Base-by-base conservation (phyloP, 2,113 vertebrate species). In the Amphiprion percula region DNA sequence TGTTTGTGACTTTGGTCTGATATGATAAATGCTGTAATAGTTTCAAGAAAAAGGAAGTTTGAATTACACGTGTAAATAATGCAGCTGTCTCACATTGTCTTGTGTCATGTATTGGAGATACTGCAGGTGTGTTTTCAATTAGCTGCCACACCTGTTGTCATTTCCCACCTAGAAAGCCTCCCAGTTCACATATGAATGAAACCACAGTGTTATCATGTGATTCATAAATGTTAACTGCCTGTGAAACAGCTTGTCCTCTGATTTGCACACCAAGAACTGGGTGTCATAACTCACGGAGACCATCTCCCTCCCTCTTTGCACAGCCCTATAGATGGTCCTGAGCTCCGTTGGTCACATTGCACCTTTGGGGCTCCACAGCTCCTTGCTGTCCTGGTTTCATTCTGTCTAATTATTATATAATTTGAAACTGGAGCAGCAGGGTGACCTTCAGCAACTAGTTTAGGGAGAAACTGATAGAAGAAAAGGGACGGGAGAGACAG, bases 361-460 rank as follows among this genome's bases (percentile, higher is more conserved):
- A 77, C 70, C 63, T 41, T 62, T 46, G 80, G 87, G 79, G 83
- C 81, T 77, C 83, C 74, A 61, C 71, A 75, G 80, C 78, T 84
- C 79, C 81, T 80, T 58, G 0, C 74, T 82, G 92, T 92, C 91
- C 93, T 92, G 87, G 90, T 93, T 93, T 90, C 87, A 92, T 91
- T 92, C 89, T 88, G 83, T 90, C 88, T 30, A 88, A 90, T 84
- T 75, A 91, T 93, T 89, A 81, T 91, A 74, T 90, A 41, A 93
- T 90, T 85, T 83, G 4, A 79, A 94, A 93, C 47, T 93, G 77
- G 93, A 90, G 70, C 90, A 87, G 81, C 76, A 83, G 83, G 85
- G 87, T 93, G 93, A 94, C 93, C 91, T 92, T 86, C 80, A 90
- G 83, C 82, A 91, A 90, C 87, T 87, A 93, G 91, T 93, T 93